Evolutionary conservation across 2,113 vertebrate genomes (phyloP).

Genomic region (Notothenia rossii): DNA sequence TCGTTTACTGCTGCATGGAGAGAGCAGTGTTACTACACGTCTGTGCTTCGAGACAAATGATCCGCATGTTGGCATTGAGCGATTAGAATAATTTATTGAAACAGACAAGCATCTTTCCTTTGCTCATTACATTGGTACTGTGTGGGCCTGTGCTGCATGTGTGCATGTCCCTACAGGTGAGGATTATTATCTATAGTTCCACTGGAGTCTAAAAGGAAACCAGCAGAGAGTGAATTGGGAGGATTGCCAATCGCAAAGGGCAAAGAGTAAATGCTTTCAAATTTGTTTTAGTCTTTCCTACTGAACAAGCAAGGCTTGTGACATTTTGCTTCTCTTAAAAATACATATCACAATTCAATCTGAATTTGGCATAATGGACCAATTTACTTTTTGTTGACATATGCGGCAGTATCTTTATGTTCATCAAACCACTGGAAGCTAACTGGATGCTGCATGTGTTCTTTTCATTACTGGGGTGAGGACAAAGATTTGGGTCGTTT

Average conservation of each 20-base stretch:
- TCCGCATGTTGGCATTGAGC: slow-evolving; percentile 21
- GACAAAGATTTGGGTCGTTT: slow-evolving; percentile 76
- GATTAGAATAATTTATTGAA: neutral
- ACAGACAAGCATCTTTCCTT: neutral
- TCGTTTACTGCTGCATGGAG: slow-evolving; percentile 38
- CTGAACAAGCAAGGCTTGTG: slow-evolving; percentile 65
- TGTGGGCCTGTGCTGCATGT: neutral
- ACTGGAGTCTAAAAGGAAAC: slow-evolving; percentile 33
- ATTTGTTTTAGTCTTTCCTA: slow-evolving; percentile 69
- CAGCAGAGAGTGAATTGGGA: slow-evolving; percentile 24
- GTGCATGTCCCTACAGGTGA: slow-evolving; percentile 14
- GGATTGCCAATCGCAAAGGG: slow-evolving; percentile 49
- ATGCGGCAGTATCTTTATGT: slow-evolving; percentile 66
- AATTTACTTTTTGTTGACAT: slow-evolving; percentile 80
- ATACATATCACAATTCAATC: slow-evolving; percentile 73
- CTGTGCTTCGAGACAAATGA: slow-evolving; percentile 35
- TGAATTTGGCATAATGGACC: slow-evolving; percentile 75
- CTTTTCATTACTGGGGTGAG: slow-evolving; percentile 75
- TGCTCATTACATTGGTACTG: neutral
- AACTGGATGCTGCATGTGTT: slow-evolving; percentile 70
- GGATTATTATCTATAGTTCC: slow-evolving; percentile 35
- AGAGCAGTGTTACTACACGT: slow-evolving; percentile 32
- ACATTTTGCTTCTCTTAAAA: slow-evolving; percentile 63
- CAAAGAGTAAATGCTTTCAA: slow-evolving; percentile 67
- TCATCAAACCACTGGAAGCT: slow-evolving; percentile 78